Evolutionary conservation across 2,113 vertebrate species (phyloP).

Genomic region (Polyodon spathula): DNA sequence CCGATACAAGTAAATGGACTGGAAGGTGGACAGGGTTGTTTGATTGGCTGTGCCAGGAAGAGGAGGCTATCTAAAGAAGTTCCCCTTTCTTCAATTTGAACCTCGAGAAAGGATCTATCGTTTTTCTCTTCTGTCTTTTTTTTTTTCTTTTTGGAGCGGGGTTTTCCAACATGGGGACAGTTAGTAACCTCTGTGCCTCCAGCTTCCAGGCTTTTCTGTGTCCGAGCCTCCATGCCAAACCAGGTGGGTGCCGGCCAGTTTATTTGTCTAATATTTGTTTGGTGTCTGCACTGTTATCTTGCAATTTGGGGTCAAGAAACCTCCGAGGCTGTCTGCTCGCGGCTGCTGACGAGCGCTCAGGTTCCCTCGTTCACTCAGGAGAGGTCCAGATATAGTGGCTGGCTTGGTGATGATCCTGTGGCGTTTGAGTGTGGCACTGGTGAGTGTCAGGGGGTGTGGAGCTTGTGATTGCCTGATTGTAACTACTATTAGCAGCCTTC

Average conservation of each 20-base stretch:
- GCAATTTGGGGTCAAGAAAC: neutral
- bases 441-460: too few species aligned
- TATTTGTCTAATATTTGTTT: neutral
- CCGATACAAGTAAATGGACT: slow-evolving; percentile 13
- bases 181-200: slow-evolving; percentile 75
- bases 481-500: too few species aligned
- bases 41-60: slow-evolving; percentile 1
- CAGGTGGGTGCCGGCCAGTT: slow-evolving; percentile 48
- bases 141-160: neutral
- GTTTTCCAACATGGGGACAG: slow-evolving; percentile 60
- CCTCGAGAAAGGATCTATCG: neutral
- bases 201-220: slow-evolving; percentile 76
- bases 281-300: neutral
- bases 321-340: neutral
- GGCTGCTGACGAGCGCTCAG: too few species aligned
- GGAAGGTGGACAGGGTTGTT: neutral
- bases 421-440: too few species aligned
- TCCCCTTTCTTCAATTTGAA: neutral
- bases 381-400: too few species aligned
- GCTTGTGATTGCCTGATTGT: too few species aligned
- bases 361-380: too few species aligned
- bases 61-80: slow-evolving; percentile 2
- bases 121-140: neutral
- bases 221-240: slow-evolving; percentile 44
- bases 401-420: too few species aligned